phyloP scores from a whole-genome alignment of 1,140 invertebrate species.

The Drosophila pseudoananassae region DNA sequence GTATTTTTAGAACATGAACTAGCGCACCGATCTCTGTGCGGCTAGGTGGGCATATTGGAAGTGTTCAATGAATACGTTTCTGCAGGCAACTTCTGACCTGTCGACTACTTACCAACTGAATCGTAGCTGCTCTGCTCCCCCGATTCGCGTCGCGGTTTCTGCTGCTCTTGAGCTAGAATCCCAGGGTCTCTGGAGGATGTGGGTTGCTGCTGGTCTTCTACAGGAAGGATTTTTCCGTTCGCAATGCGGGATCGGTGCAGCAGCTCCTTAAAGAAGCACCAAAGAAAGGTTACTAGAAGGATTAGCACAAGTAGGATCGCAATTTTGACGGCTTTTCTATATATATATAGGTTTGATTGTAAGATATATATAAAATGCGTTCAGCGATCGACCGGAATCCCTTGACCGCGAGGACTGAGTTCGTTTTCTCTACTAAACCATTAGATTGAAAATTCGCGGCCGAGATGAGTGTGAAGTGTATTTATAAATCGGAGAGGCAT shows the following conservation, averaged over 20 bases:
- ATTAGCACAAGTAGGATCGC: constrained; percentile 40
- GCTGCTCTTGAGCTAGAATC: constrained; percentile 37
- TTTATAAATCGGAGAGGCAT: constrained; percentile 63
- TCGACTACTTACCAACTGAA: constrained; percentile 48
- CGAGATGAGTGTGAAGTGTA: constrained; percentile 63
- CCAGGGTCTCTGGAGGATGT: constrained; percentile 19
- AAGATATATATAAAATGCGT: constrained; percentile 20
- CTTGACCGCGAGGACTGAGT: constrained; percentile 40
- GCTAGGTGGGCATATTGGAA: constrained; percentile 51
- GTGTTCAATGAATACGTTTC: neutral
- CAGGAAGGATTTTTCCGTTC: constrained; percentile 32
- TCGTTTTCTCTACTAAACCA: constrained; percentile 61
- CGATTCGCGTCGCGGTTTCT: constrained; percentile 55
- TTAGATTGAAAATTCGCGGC: constrained; percentile 27
- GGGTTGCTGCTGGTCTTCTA: constrained; percentile 26
- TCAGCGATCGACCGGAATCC: constrained; percentile 12
- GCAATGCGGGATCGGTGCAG: constrained; percentile 54
- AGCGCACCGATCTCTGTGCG: constrained; percentile 53
- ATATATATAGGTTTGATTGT: constrained; percentile 26
- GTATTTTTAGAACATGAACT: constrained; percentile 77
- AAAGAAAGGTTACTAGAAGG: constrained; percentile 51
- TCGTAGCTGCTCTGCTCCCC: constrained; percentile 67
- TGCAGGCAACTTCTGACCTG: neutral
- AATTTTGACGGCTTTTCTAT: constrained; percentile 50
- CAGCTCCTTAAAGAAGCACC: constrained; percentile 65